phyloP scores from a whole-genome alignment of 1,140 invertebrate species.

The Drosophila busckii region DNA sequence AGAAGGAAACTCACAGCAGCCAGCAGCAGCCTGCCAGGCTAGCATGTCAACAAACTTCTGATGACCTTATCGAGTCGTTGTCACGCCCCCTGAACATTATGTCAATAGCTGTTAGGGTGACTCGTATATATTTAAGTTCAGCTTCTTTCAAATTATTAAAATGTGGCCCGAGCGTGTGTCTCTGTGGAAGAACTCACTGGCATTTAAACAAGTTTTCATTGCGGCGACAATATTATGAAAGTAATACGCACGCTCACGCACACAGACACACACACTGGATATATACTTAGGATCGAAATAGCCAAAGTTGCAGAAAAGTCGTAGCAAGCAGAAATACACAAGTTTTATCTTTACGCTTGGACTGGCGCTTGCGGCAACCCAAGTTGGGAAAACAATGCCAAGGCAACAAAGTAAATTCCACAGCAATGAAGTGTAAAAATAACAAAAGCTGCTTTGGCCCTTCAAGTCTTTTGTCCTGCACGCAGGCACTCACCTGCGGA shows the following conservation, averaged over 20 bases:
- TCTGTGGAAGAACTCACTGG: constrained; percentile 22
- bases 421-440: constrained; percentile 51
- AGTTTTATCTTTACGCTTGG: constrained; percentile 51
- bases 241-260: constrained; percentile 26
- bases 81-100: constrained; percentile 19
- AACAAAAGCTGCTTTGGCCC: constrained; percentile 32
- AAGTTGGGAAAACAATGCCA: constrained; percentile 40
- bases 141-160: constrained; percentile 36
- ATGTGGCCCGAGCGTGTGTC: constrained; percentile 28
- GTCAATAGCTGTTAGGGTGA: too few species aligned
- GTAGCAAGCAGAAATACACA: constrained; percentile 18
- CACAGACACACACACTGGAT: constrained; percentile 9
- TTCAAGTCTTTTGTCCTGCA: not conserved
- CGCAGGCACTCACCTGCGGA: not conserved
- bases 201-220: constrained; percentile 38
- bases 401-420: constrained; percentile 46
- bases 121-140: constrained; percentile 36
- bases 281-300: constrained; percentile 20
- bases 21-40: constrained; percentile 2
- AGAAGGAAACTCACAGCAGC: constrained; percentile 1
- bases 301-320: constrained; percentile 18
- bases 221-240: constrained; percentile 36
- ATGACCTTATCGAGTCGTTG: constrained; percentile 42
- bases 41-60: constrained; percentile 36
- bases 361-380: constrained; percentile 30